phyloP scores from a whole-genome alignment of 2,888 invertebrate genomes.

The Helobdella robusta region DNA sequence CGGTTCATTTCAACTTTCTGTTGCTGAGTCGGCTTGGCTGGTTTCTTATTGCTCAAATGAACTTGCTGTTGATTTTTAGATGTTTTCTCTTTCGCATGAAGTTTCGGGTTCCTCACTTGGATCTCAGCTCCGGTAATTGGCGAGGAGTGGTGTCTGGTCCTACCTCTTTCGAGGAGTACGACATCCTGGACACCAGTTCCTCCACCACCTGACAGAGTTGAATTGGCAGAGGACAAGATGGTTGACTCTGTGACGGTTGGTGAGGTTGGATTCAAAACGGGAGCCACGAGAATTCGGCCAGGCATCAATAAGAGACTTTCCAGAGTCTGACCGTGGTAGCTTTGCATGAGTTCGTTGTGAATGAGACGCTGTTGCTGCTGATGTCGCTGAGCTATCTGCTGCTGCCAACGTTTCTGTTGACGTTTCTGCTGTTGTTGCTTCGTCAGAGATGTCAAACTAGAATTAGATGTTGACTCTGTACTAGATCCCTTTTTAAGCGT shows the following conservation, averaged over 20 bases:
- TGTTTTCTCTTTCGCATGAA: no score
- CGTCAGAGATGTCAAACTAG: constrained; percentile 11
- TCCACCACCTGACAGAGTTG: no score
- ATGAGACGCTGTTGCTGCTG: no score
- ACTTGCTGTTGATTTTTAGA: no score
- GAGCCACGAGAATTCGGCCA: constrained; percentile 15
- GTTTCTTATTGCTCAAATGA: no score
- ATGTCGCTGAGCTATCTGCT: neutral
- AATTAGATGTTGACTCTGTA: constrained; percentile 11
- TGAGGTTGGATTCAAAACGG: constrained; percentile 3
- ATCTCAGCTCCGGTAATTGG: no score
- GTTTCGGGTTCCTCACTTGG: no score
- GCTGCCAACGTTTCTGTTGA: constrained; percentile 15
- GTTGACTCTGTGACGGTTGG: constrained; percentile 8
- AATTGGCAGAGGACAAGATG: constrained; percentile 3
- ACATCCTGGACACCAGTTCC: neutral
- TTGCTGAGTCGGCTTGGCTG: no score
- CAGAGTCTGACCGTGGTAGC: constrained; percentile 9
- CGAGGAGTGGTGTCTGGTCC: constrained; percentile 12
- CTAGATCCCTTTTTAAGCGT: constrained; percentile 18
- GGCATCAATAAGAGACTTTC: constrained; percentile 14
- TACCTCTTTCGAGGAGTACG: neutral
- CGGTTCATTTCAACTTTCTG: no score
- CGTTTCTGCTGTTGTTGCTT: neutral
- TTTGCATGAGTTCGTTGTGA: neutral